Evolutionary conservation across 2,888 invertebrate genomes (phyloP).

Genomic region (Drosophila histrio): DNA sequence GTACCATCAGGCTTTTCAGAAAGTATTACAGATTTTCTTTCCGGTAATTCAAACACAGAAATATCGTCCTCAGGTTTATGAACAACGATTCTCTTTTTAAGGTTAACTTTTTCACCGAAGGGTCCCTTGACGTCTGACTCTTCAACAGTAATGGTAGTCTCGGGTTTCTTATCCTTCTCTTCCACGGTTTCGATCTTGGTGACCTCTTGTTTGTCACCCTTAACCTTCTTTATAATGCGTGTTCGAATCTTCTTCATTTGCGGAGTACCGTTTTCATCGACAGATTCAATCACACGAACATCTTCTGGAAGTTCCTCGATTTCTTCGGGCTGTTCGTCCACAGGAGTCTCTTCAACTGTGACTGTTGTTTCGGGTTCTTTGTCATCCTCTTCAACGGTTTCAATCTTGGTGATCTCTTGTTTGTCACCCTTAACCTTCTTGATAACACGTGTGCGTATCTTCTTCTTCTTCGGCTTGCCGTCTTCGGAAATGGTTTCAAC

Average conservation of each 20-base stretch:
- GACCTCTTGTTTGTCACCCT: constrained; percentile 63
- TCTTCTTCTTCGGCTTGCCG: constrained; percentile 55
- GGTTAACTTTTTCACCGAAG: constrained; percentile 44
- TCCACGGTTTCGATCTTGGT: constrained; percentile 69
- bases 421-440: constrained; percentile 69
- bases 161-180: constrained; percentile 53
- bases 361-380: constrained; percentile 60
- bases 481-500: constrained; percentile 58
- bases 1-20: constrained; percentile 83
- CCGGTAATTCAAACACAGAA: constrained; percentile 81
- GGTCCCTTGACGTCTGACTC: constrained; percentile 42
- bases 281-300: constrained; percentile 45
- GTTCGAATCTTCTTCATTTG: constrained; percentile 63
- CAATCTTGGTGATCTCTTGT: constrained; percentile 69
- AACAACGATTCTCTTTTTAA: constrained; percentile 72
- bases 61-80: constrained; percentile 76
- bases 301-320: constrained; percentile 62
- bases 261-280: constrained; percentile 51
- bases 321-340: constrained; percentile 37
- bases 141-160: constrained; percentile 63
- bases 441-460: constrained; percentile 64
- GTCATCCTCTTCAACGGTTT: constrained; percentile 66
- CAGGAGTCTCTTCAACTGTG: constrained; percentile 49
- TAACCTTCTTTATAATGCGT: constrained; percentile 63
- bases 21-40: constrained; percentile 81